Base-by-base conservation (phyloP, 2,888 invertebrate species). In the Myathropa florea region DNA sequence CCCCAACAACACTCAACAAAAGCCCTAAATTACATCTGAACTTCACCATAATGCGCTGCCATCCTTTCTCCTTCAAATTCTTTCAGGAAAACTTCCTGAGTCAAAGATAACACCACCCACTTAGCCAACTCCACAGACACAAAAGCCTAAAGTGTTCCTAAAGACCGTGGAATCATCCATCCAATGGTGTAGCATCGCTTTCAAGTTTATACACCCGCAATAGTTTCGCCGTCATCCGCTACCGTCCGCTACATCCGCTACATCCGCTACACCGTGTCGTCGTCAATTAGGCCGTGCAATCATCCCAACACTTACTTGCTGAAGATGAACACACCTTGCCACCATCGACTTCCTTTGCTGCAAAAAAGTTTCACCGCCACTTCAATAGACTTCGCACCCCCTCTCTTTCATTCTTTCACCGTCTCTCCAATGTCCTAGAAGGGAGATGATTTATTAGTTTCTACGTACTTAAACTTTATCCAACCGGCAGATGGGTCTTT, bases 371-470 rank as follows among this genome's bases (percentile, higher is more conserved):
- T 61, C 26, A 21, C 7, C 30, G n/a, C 30, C 28, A 28, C 33
- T 18, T 14, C 63, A 23, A 64, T 64, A 21, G 30, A 64, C 33
- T 36, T 14, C 18, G 3, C 14, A 1, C 10, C 0, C 10, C 4
- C 30, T 26, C 28, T 12, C 28, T 9, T 14, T 24, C 57, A 39
- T 28, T 61, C n/a, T 33, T 18, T 26, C 76, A 28, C 21, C 60
- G 70, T 18, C 46, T 71, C 72, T 57, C 65, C n/a, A 55, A 36
- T 83, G 23, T 33, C 71, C 67, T 61, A 55, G 14, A 61, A 39
- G 24, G 46, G 36, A 72, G 61, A 65, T 84, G 84, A 84, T 84
- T 84, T 84, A 84, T 80, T 84, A 76, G 80, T 76, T 80, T 80
- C 76, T 57, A 80, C 76, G 65, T 80, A 71, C 80, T 76, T 76